phyloP scores from a whole-genome alignment of 2,888 invertebrate genomes.

The Smittia sp. region DNA sequence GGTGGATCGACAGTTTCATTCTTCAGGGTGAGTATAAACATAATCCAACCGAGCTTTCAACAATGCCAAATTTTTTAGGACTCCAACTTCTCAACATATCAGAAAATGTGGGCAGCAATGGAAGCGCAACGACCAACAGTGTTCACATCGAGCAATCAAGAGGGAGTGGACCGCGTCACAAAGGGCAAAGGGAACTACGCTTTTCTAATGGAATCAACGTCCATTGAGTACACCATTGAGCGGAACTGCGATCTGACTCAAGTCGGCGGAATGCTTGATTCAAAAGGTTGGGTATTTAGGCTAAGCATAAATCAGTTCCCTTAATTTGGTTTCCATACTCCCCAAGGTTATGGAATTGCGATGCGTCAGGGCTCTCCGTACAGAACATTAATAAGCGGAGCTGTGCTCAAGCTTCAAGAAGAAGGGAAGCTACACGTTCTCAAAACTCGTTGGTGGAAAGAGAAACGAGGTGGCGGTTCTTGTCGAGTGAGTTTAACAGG shows the following conservation, averaged over 20 bases:
- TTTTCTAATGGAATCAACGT: conserved; percentile 96
- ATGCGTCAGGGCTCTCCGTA: conserved; percentile 93
- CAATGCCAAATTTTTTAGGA: conserved; percentile 70
- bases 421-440: conserved; percentile 88
- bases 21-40: conserved; percentile 81
- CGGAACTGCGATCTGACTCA: conserved; percentile 86
- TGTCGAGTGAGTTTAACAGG: conserved; percentile 64
- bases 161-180: conserved; percentile 86
- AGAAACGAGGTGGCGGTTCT: conserved; percentile 83
- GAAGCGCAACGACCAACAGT: conserved; percentile 81
- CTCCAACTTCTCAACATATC: conserved; percentile 90
- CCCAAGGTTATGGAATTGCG: conserved; percentile 80
- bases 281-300: conserved; percentile 60
- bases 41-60: no score
- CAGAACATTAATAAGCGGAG: conserved; percentile 88
- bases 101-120: conserved; percentile 96
- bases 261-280: conserved; percentile 88
- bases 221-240: conserved; percentile 91
- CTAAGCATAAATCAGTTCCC: not conserved
- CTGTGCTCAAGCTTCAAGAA: conserved; percentile 93
- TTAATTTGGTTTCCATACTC: not conserved
- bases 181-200: conserved; percentile 87
- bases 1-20: conserved; percentile 94
- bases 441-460: conserved; percentile 98
- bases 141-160: conserved; percentile 79